Percentiles rank a stretch among this genome's conserved stretches.
Evolutionary conservation across 2,797 vertebrate species (phyloP).

Genomic region (Pseudopleuronectes americanus): DNA sequence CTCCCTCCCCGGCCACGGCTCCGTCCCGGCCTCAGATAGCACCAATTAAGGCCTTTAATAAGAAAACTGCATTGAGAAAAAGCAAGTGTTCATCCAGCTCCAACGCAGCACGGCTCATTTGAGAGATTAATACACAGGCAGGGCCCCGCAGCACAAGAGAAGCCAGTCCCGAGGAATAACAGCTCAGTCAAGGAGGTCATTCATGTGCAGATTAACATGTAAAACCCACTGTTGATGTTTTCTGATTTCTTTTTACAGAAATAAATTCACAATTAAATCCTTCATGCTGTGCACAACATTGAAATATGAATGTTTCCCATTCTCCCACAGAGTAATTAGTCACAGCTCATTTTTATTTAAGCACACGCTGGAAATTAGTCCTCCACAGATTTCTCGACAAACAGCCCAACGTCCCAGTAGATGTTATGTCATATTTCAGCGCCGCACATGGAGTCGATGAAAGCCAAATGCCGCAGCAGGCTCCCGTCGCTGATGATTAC

Average conservation of each 20-base stretch:
- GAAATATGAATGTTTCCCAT: constrained; percentile 48
- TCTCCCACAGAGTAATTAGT: constrained; percentile 47
- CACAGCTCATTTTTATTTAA: constrained; percentile 54
- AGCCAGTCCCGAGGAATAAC: constrained; percentile 55
- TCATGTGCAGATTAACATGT: constrained; percentile 71
- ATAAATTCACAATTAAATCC: constrained; percentile 52
- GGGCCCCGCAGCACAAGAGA: constrained; percentile 53
- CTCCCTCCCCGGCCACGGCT: constrained; percentile 20
- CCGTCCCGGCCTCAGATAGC: constrained; percentile 73
- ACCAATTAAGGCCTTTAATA: constrained; percentile 82
- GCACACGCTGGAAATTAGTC: constrained; percentile 48
- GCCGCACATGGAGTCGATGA: constrained; percentile 62
- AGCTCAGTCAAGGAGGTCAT: constrained; percentile 65
- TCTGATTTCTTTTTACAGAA: constrained; percentile 45
- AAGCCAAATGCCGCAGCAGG: constrained; percentile 73
- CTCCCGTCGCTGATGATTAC: constrained; percentile 60
- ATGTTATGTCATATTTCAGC: constrained; percentile 61
- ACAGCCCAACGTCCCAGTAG: constrained; percentile 52
- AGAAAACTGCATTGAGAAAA: constrained; percentile 77
- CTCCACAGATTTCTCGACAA: constrained; percentile 46
- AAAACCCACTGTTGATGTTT: constrained; percentile 51
- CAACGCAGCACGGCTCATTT: constrained; percentile 76
- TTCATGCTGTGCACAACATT: constrained; percentile 40
- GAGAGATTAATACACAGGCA: constrained; percentile 77
- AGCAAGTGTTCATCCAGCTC: constrained; percentile 72